phyloP scores from a whole-genome alignment of 2,113 vertebrate genomes.

The Paralichthys olivaceus region DNA sequence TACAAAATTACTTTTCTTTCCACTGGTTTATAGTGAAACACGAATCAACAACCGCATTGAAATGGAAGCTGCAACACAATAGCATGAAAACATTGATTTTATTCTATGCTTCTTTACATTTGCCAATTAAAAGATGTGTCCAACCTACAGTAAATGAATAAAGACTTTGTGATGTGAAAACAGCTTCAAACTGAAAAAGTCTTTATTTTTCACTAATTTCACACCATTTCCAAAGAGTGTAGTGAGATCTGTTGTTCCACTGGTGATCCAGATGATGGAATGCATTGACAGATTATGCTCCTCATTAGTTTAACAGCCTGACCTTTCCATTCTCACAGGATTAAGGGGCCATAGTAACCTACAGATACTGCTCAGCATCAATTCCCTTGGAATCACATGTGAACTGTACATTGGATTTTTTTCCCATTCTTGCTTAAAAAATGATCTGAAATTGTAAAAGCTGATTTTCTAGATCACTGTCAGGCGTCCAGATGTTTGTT shows the following conservation, averaged over 20 bases:
- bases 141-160: not conserved
- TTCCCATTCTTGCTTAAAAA: slow-evolving; percentile 22
- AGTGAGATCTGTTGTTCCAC: not conserved
- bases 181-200: not conserved
- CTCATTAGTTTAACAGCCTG: slow-evolving; percentile 1
- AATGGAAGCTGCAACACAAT: too few species aligned
- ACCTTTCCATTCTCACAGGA: not conserved
- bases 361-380: slow-evolving; percentile 7
- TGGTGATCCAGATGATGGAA: slow-evolving; percentile 26
- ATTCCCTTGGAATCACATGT: slow-evolving; percentile 44
- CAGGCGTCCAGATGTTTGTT: slow-evolving; percentile 93
- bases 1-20: too few species aligned
- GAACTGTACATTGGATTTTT: not conserved
- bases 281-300: slow-evolving; percentile 19
- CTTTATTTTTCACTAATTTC: not conserved
- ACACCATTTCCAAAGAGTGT: not conserved
- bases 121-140: not conserved
- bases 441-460: slow-evolving; percentile 17
- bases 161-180: slow-evolving; percentile 5
- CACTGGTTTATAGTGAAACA: too few species aligned
- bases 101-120: slow-evolving; percentile 16
- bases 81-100: slow-evolving; percentile 9
- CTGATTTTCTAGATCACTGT: slow-evolving; percentile 38
- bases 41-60: too few species aligned
- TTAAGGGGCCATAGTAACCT: slow-evolving; percentile 12